Conservation (phyloP, 2,888 invertebrate genomes). For the Latheticus oryzae region DNA sequence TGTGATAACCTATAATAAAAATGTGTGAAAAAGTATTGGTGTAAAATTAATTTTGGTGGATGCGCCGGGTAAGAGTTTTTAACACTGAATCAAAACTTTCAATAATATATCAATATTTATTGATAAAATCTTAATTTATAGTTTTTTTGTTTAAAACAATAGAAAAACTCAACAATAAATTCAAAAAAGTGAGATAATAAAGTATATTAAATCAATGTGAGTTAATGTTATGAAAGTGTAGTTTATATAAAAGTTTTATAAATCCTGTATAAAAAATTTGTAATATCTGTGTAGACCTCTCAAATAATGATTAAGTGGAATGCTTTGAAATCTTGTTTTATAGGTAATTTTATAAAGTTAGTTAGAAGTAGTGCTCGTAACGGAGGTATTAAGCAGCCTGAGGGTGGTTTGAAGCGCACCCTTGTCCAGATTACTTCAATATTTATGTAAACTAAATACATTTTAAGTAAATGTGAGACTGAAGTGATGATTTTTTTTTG, state of each 20-base stretch:
- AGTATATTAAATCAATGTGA: conserved; percentile 23
- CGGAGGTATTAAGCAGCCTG: conserved; percentile 50
- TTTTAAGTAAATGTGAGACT: conserved; percentile 41
- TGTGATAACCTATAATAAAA: no score
- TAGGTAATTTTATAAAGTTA: conserved; percentile 54
- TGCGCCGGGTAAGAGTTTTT: no score
- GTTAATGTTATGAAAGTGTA: conserved; percentile 30
- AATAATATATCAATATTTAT: no score
- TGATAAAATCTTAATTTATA: no score
- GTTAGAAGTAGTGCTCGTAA: conserved; percentile 51
- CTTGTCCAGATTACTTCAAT: conserved; percentile 56
- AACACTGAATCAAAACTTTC: no score
- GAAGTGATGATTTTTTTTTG: conserved; percentile 12
- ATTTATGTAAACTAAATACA: conserved; percentile 57
- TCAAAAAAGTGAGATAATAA: conserved; percentile 27
- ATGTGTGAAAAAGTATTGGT: no score
- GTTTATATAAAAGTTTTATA: conserved; percentile 41
- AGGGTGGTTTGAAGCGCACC: conserved; percentile 45
- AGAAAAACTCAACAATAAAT: no score
- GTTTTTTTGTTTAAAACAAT: no score
- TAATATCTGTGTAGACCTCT: conserved; percentile 51
- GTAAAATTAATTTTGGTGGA: no score
- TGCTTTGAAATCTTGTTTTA: conserved; percentile 48
- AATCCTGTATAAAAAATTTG: conserved; percentile 50
- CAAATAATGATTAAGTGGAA: conserved; percentile 55